These are phyloP conservation scores for Tinea semifulvella DNA, from an alignment of 2,888 invertebrate species.

Conservation along the genomic window DNA sequence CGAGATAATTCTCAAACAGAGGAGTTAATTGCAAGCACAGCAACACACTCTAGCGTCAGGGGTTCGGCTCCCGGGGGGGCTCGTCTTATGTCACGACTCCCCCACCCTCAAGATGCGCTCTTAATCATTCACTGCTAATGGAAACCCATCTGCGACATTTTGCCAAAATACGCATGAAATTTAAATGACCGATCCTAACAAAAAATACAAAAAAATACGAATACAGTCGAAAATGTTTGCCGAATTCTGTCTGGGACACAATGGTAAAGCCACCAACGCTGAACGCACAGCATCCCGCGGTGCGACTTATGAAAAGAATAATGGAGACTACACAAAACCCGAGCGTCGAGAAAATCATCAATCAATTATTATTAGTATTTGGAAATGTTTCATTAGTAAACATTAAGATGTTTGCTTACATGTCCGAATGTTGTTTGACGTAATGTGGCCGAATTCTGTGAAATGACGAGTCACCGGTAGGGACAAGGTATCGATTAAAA, in stretches of 20 bases:
- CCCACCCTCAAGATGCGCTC: slow-evolving; percentile 28
- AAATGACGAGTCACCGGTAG: slow-evolving; percentile 40
- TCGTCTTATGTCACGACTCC: slow-evolving; percentile 19
- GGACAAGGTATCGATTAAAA: neutral
- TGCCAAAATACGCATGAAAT: slow-evolving; percentile 57
- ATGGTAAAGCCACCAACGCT: slow-evolving; percentile 59
- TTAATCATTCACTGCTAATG: slow-evolving; percentile 61
- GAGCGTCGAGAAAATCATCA: slow-evolving; percentile 50
- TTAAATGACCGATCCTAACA: slow-evolving; percentile 49
- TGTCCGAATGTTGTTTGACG: slow-evolving; percentile 52
- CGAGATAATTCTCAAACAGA: slow-evolving; percentile 51
- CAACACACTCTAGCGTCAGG: slow-evolving; percentile 44
- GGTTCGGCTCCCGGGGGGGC: slow-evolving; percentile 36
- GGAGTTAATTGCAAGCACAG: slow-evolving; percentile 61
- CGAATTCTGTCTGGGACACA: slow-evolving; percentile 48
- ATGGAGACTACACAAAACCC: slow-evolving; percentile 52
- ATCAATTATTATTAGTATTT: slow-evolving; percentile 62
- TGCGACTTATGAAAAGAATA: slow-evolving; percentile 58
- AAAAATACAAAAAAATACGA: slow-evolving; percentile 37
- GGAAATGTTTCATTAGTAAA: slow-evolving; percentile 66
- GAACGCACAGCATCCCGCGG: slow-evolving; percentile 47
- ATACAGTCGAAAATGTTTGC: slow-evolving; percentile 46
- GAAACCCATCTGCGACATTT: slow-evolving; percentile 42
- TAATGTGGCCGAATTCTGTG: slow-evolving; percentile 51
- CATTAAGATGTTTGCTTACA: slow-evolving; percentile 68